A percentile compares a stretch with the other conserved stretches of the same genome.
These are phyloP conservation scores for Netelia inedita DNA, from an alignment of 2,888 invertebrate genomes.

Conservation along the genomic window DNA sequence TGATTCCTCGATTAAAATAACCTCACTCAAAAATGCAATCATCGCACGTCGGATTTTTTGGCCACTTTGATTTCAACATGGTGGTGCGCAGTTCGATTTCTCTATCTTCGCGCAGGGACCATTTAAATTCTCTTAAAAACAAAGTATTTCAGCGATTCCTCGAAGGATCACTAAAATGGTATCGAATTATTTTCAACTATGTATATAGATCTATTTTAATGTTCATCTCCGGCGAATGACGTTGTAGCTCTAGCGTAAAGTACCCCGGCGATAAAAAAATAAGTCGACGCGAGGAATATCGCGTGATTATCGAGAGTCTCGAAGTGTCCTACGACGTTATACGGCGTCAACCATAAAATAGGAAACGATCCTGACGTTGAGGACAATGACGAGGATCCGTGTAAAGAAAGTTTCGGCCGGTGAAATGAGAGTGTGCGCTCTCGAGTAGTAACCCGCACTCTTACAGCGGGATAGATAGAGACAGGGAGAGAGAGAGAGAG, in stretches of 20 bases:
- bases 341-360: conserved; percentile 48
- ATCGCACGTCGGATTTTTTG: conserved; percentile 1
- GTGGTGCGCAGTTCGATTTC: too few species aligned
- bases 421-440: conserved; percentile 35
- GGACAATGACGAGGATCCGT: conserved; percentile 17
- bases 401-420: conserved; percentile 49
- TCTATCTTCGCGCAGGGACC: too few species aligned
- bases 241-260: too few species aligned
- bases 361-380: conserved; percentile 29
- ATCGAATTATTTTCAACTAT: neutral
- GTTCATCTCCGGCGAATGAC: neutral
- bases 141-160: neutral
- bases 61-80: conserved; percentile 17
- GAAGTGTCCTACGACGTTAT: conserved; percentile 7
- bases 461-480: neutral
- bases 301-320: conserved; percentile 24
- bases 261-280: neutral
- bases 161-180: neutral
- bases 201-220: neutral
- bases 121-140: neutral
- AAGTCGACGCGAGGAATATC: conserved; percentile 10
- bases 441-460: conserved; percentile 29
- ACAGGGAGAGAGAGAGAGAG: neutral
- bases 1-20: conserved; percentile 12
- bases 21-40: conserved; percentile 12